Conservation (phyloP, 2,797 vertebrate species). For the Sebastes baramenuke region DNA sequence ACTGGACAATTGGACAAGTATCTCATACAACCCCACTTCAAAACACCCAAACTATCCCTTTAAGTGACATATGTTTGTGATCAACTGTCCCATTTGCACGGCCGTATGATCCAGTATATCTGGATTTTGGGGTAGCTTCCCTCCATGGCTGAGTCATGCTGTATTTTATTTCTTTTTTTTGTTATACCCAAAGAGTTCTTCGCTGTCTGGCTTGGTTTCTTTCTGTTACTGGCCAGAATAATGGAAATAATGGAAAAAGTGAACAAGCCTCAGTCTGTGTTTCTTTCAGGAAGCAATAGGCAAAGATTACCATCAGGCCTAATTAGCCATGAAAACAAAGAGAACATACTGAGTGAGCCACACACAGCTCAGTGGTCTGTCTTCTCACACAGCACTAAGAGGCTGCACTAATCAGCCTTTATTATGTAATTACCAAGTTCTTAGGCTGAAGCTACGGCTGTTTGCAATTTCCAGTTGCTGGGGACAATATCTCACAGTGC, state of each 20-base stretch:
- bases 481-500: neutral
- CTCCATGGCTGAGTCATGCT: slow-evolving; percentile 4
- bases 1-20: too few species aligned
- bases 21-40: too few species aligned
- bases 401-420: slow-evolving; percentile 54
- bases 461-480: slow-evolving; percentile 30
- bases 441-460: slow-evolving; percentile 5
- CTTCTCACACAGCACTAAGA: slow-evolving; percentile 12
- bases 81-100: neutral
- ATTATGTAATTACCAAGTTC: slow-evolving; percentile 45
- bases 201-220: slow-evolving; percentile 5
- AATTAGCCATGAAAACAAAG: slow-evolving; percentile 49
- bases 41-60: too few species aligned
- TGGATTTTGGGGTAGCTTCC: slow-evolving; percentile 2
- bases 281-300: slow-evolving; percentile 1
- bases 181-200: neutral
- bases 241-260: slow-evolving; percentile 35
- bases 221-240: slow-evolving; percentile 1
- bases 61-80: neutral
- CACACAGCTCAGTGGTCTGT: slow-evolving; percentile 24
- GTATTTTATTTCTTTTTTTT: slow-evolving; percentile 1
- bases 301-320: slow-evolving; percentile 36
- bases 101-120: neutral
- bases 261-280: slow-evolving; percentile 10
- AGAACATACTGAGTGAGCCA: slow-evolving; percentile 19